A percentile compares a stretch with the other conserved stretches of the same genome.
phyloP scores from a whole-genome alignment of 53 echinoderm and acorn worm genomes.

The Holothuria scabra region DNA sequence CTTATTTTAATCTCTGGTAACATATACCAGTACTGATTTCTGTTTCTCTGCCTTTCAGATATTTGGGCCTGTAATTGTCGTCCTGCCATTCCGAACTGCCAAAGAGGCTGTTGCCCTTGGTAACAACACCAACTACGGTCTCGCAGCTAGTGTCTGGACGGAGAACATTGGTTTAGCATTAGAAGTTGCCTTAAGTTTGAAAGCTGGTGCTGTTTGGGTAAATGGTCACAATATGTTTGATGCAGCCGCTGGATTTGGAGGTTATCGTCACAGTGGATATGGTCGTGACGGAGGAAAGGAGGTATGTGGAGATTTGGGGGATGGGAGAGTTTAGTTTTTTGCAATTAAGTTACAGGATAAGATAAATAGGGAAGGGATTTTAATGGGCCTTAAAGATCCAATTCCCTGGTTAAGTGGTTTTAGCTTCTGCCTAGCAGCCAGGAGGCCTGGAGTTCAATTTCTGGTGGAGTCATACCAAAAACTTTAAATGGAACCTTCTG shows the following conservation, averaged over 20 bases:
- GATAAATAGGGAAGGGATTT: no score
- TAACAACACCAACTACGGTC: constrained; percentile 95
- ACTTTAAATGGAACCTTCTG: no score
- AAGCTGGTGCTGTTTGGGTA: constrained; percentile 95
- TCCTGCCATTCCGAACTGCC: constrained; percentile 95
- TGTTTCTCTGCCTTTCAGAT: constrained; percentile 57
- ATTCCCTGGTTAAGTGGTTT: no score
- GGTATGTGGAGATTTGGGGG: no score
- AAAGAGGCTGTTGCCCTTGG: constrained; percentile 95
- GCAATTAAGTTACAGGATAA: background rate
- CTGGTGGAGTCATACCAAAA: no score
- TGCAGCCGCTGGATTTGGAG: constrained; percentile 97
- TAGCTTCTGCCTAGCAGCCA: no score
- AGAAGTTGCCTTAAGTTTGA: constrained; percentile 87
- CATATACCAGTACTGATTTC: no score
- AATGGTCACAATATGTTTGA: constrained; percentile 99
- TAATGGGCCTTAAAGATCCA: no score
- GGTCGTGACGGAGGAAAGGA: constrained; percentile 97
- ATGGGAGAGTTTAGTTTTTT: background rate
- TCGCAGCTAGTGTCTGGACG: constrained; percentile 97
- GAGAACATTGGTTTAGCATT: constrained; percentile 91
- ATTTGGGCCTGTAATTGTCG: constrained; percentile 95
- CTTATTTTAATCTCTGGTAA: no score
- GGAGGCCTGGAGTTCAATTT: no score
- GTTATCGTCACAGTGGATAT: constrained; percentile 96